phyloP scores from a whole-genome alignment of 2,113 vertebrate species.

The Myanophis thanlyinensis region DNA sequence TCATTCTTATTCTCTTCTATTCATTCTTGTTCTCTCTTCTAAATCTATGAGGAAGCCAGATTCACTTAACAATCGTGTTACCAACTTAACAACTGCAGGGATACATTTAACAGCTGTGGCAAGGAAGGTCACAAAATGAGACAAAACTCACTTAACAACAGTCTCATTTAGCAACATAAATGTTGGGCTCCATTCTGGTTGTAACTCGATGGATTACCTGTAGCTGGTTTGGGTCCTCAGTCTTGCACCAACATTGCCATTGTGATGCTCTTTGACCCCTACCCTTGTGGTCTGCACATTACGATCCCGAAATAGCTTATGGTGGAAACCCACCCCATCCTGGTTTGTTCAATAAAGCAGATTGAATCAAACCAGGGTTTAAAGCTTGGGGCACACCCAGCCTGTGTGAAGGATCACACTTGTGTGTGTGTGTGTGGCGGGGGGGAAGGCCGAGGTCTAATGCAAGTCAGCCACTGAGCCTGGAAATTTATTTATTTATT shows the following conservation, averaged over 20 bases:
- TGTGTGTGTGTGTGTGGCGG: no score
- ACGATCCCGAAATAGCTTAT: neutral
- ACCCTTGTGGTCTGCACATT: neutral
- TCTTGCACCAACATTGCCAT: neutral
- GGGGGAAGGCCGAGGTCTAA: neutral
- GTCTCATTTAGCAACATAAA: neutral
- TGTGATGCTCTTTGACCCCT: neutral
- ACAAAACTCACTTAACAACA: neutral
- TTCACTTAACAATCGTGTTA: neutral
- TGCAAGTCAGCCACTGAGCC: neutral
- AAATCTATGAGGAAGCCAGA: neutral
- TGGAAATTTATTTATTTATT: no score
- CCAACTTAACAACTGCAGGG: neutral
- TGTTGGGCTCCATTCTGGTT: neutral
- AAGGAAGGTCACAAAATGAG: neutral
- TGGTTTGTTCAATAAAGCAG: neutral
- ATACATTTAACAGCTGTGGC: neutral
- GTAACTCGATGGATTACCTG: no score
- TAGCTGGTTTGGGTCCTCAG: neutral
- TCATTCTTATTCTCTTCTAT: no score
- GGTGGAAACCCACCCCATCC: neutral
- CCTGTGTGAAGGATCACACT: neutral
- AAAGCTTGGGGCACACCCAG: neutral
- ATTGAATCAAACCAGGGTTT: neutral
- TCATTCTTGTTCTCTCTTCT: no score